Evolutionary conservation across 2,113 vertebrate species (phyloP).

Genomic region (Colinus virginianus): DNA sequence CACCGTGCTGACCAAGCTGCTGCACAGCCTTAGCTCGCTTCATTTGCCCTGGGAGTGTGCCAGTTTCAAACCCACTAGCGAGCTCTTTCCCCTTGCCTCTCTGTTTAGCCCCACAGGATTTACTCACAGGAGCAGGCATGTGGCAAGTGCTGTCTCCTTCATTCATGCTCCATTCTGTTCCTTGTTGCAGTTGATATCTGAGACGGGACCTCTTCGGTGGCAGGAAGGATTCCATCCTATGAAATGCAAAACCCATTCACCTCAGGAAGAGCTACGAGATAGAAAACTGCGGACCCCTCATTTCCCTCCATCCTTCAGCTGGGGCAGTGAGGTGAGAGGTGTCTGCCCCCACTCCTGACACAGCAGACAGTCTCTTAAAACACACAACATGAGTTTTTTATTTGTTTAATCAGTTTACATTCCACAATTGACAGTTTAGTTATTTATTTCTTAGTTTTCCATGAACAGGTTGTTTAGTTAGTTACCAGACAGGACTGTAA

Average conservation of each 20-base stretch:
- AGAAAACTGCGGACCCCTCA: background rate
- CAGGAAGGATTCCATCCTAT: background rate
- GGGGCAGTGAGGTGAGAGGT: background rate
- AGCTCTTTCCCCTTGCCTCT: background rate
- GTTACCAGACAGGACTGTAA: constrained; percentile 80
- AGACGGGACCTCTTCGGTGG: background rate
- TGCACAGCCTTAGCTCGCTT: background rate
- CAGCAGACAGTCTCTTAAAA: constrained; percentile 75
- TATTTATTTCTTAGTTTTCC: constrained; percentile 77
- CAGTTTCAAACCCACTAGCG: background rate
- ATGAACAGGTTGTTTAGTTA: constrained; percentile 84
- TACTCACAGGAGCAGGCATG: background rate
- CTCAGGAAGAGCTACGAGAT: background rate
- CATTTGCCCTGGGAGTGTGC: accelerated
- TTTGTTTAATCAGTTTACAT: constrained; percentile 88
- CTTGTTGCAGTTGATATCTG: background rate
- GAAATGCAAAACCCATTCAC: background rate
- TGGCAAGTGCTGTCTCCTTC: background rate
- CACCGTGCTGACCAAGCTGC: accelerated
- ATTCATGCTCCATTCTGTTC: background rate
- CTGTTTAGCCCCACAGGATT: accelerated
- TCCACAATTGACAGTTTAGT: constrained; percentile 85
- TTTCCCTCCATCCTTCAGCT: background rate
- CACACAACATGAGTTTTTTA: constrained; percentile 84
- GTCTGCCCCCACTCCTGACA: background rate